Percentiles rank a stretch among this genome's conserved stretches.
Evolutionary conservation across 2,888 invertebrate genomes (phyloP).

Genomic region (Thymelicus sylvestris): DNA sequence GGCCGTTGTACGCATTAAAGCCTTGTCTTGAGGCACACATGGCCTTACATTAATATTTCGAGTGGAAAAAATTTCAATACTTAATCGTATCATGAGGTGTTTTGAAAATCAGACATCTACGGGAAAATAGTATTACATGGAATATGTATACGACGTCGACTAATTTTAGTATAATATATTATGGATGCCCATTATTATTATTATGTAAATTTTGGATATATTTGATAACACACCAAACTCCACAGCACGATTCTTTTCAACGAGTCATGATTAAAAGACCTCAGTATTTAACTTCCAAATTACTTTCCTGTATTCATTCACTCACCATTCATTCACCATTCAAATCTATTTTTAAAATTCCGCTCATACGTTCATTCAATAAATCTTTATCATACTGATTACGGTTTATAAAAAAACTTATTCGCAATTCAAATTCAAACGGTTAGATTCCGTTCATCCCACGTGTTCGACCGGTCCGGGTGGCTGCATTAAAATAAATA

Average conservation of each 20-base stretch:
- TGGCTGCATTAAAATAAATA: slow-evolving; percentile 83
- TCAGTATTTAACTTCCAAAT: no score
- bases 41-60: slow-evolving; percentile 34
- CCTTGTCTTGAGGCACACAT: slow-evolving; percentile 33
- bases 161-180: no score
- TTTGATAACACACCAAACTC: no score
- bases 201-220: no score
- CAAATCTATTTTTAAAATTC: background rate
- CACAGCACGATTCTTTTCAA: no score
- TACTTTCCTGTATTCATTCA: background rate
- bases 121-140: background rate
- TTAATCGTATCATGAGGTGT: background rate
- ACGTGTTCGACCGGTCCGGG: slow-evolving; percentile 72
- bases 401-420: background rate
- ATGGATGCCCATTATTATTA: no score
- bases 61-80: slow-evolving; percentile 30
- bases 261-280: no score
- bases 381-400: slow-evolving; percentile 7
- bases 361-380: slow-evolving; percentile 18
- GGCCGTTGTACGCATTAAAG: slow-evolving; percentile 27
- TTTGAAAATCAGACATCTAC: background rate
- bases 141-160: background rate
- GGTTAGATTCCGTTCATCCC: slow-evolving; percentile 52
- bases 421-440: slow-evolving; percentile 12
- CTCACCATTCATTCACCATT: background rate